Conservation (phyloP, 2,113 vertebrate genomes). For the Ahaetulla prasina region DNA sequence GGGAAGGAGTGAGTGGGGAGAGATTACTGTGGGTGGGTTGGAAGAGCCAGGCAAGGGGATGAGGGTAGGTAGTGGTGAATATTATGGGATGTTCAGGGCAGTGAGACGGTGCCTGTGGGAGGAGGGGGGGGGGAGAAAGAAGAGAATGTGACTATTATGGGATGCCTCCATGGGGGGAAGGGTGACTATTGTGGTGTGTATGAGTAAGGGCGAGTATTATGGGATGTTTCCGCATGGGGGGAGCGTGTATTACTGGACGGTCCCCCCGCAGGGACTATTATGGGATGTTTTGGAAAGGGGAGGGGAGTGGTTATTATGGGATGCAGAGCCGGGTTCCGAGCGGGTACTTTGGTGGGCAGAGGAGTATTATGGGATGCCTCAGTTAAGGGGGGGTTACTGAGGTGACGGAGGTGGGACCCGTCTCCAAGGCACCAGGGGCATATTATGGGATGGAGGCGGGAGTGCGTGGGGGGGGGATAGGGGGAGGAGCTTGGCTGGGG, state of each 20-base stretch:
- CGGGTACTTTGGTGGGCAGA: constrained; percentile 54
- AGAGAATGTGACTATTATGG: constrained; percentile 21
- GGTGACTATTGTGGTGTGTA: constrained; percentile 20
- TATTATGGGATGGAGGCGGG: constrained; percentile 73
- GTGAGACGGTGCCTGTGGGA: not conserved
- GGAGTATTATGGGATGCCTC: constrained; percentile 71
- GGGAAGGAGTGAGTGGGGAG: not conserved
- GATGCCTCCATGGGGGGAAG: constrained; percentile 11
- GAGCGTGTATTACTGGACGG: constrained; percentile 1
- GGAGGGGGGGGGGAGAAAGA: not conserved
- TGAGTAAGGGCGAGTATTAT: constrained; percentile 31
- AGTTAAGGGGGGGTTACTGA: constrained; percentile 53
- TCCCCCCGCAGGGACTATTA: constrained; percentile 53
- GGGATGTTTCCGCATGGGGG: constrained; percentile 14
- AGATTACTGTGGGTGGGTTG: constrained; percentile 35
- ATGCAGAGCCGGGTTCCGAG: constrained; percentile 54
- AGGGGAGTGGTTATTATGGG: constrained; percentile 68
- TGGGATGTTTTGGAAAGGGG: constrained; percentile 62
- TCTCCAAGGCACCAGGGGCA: constrained; percentile 35
- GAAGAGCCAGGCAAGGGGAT: constrained; percentile 4
- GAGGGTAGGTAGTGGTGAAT: constrained; percentile 36
- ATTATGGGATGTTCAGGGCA: constrained; percentile 61
- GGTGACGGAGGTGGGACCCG: constrained; percentile 52
- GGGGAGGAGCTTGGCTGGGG: constrained; percentile 62
- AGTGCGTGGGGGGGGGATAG: not conserved